These are phyloP conservation scores for Callipepla californica DNA, from an alignment of 2,113 vertebrate species.

Conservation along the genomic window DNA sequence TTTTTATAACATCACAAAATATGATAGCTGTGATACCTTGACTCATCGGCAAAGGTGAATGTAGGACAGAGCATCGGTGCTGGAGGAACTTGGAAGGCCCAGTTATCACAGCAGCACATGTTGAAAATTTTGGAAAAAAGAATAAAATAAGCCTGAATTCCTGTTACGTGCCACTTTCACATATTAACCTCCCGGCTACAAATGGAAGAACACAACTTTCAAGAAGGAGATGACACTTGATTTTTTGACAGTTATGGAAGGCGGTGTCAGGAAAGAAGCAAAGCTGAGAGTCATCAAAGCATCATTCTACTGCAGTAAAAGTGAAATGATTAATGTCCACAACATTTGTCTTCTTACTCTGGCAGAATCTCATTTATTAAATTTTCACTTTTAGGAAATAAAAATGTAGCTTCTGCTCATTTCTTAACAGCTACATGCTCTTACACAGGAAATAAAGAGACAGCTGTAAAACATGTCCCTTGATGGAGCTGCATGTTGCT, in stretches of 20 bases:
- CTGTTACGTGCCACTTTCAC: constrained; percentile 8
- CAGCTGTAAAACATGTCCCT: constrained; percentile 50
- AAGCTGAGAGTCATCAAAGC: background rate
- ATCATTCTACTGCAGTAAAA: constrained; percentile 34
- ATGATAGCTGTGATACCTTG: background rate
- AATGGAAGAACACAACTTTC: background rate
- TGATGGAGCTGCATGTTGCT: background rate
- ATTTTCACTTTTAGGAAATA: constrained; percentile 45
- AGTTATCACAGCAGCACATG: background rate
- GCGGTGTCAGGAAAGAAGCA: background rate
- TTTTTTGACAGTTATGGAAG: constrained; percentile 19
- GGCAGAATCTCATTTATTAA: constrained; percentile 20
- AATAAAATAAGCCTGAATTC: constrained; percentile 5
- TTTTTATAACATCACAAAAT: background rate
- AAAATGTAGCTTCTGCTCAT: background rate
- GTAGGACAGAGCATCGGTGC: background rate
- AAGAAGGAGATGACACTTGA: background rate
- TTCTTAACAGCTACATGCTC: constrained; percentile 26
- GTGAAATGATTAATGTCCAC: background rate
- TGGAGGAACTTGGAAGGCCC: constrained; percentile 1
- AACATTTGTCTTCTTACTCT: background rate
- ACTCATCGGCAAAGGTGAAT: background rate
- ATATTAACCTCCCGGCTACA: constrained; percentile 24
- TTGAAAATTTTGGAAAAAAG: background rate
- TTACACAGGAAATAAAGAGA: constrained; percentile 63